phyloP scores from a whole-genome alignment of 2,113 vertebrate species.

The Vombatus ursinus region DNA sequence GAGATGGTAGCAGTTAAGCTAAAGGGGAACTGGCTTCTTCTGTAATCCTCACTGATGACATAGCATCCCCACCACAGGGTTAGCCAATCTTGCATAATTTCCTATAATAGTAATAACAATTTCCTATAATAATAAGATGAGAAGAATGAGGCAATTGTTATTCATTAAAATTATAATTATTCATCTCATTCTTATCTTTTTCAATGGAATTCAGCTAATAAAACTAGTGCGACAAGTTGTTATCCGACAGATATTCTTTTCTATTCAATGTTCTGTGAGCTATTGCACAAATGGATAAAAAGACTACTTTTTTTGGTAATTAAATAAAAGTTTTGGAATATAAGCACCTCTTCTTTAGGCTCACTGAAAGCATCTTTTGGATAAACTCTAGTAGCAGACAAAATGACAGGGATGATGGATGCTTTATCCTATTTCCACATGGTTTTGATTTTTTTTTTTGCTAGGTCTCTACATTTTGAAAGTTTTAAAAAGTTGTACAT shows the following conservation, averaged over 20 bases:
- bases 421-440: background rate
- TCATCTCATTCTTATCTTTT: background rate
- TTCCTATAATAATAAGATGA: background rate
- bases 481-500: background rate
- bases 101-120: background rate
- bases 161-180: background rate
- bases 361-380: background rate
- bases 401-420: background rate
- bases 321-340: background rate
- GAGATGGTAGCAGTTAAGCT: background rate
- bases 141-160: background rate
- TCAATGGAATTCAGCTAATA: background rate
- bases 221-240: background rate
- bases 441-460: background rate
- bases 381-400: background rate
- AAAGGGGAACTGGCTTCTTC: background rate
- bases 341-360: background rate
- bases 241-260: background rate
- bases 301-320: background rate
- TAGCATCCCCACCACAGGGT: background rate
- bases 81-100: background rate
- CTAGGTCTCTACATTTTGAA: background rate
- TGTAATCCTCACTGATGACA: background rate
- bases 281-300: background rate
- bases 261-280: background rate